Percentiles rank a stretch among this genome's conserved stretches.
These are phyloP conservation scores for Philopotamus ludificatus DNA, from an alignment of 1,140 invertebrate species.

Conservation along the genomic window DNA sequence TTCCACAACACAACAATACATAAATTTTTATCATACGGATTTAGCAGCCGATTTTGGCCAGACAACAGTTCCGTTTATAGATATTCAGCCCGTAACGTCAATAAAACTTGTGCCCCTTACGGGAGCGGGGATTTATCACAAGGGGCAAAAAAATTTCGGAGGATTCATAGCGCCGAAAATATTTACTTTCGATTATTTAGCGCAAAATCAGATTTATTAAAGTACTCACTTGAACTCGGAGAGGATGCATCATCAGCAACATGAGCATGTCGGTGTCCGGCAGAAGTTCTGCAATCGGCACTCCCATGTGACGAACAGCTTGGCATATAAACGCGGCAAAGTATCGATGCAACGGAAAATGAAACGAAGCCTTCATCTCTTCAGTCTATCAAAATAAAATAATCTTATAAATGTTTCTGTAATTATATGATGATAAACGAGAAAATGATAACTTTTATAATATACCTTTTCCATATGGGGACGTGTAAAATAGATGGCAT, in stretches of 20 bases:
- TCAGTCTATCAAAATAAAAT: slow-evolving; percentile 60
- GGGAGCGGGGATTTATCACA: slow-evolving; percentile 79
- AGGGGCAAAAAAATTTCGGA: slow-evolving; percentile 67
- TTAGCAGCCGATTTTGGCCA: slow-evolving; percentile 78
- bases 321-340: slow-evolving; percentile 90
- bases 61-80: slow-evolving; percentile 82
- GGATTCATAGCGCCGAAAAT: slow-evolving; percentile 76
- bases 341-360: slow-evolving; percentile 93
- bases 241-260: slow-evolving; percentile 83
- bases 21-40: slow-evolving; percentile 74
- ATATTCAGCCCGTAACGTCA: slow-evolving; percentile 70
- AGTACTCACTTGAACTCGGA: slow-evolving; percentile 81
- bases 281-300: slow-evolving; percentile 73
- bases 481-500: slow-evolving; percentile 73
- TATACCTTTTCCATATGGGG: slow-evolving; percentile 61
- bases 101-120: slow-evolving; percentile 57
- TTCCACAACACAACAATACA: no score
- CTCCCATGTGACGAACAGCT: slow-evolving; percentile 78
- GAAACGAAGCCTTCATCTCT: slow-evolving; percentile 87
- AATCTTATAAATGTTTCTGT: slow-evolving; percentile 5
- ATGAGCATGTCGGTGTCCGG: slow-evolving; percentile 77
- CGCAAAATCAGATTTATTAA: no score
- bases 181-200: slow-evolving; percentile 73
- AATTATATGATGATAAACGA: background rate
- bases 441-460: slow-evolving; percentile 16